Percentiles rank a stretch among this genome's conserved stretches.
Conservation (phyloP, 2,888 invertebrate species). For the Cryptus viduatorius region DNA sequence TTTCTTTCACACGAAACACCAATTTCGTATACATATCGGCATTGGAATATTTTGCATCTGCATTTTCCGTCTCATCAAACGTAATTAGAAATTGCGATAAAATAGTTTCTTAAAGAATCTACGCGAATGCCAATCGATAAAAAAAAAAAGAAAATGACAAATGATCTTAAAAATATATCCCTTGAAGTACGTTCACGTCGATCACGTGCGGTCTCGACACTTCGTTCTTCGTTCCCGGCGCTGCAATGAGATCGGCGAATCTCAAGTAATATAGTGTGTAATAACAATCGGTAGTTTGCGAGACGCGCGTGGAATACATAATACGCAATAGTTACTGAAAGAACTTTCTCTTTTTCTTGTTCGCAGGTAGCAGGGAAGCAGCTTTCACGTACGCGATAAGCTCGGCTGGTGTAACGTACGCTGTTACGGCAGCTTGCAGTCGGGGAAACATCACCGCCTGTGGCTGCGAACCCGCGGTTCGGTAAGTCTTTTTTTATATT, state of each 20-base stretch:
- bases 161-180: not conserved
- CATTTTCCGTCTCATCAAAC: too few species aligned
- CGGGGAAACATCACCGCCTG: conserved; percentile 95
- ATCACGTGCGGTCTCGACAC: not conserved
- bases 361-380: conserved; percentile 94
- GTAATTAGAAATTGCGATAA: too few species aligned
- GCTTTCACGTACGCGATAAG: conserved; percentile 97
- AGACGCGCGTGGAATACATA: not conserved
- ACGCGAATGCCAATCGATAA: too few species aligned
- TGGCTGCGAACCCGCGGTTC: conserved; percentile 88
- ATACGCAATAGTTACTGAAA: conserved; percentile 14
- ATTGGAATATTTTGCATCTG: too few species aligned
- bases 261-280: not conserved
- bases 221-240: not conserved
- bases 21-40: too few species aligned
- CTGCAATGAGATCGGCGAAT: not conserved
- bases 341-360: conserved; percentile 67
- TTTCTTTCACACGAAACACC: too few species aligned
- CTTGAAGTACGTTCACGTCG: not conserved
- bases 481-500: conserved; percentile 74
- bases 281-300: not conserved
- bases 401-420: conserved; percentile 96
- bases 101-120: too few species aligned
- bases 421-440: conserved; percentile 96
- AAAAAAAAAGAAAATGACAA: not conserved